Evolutionary conservation across 2,888 invertebrate species (phyloP).

Genomic region (Patella pellucida): DNA sequence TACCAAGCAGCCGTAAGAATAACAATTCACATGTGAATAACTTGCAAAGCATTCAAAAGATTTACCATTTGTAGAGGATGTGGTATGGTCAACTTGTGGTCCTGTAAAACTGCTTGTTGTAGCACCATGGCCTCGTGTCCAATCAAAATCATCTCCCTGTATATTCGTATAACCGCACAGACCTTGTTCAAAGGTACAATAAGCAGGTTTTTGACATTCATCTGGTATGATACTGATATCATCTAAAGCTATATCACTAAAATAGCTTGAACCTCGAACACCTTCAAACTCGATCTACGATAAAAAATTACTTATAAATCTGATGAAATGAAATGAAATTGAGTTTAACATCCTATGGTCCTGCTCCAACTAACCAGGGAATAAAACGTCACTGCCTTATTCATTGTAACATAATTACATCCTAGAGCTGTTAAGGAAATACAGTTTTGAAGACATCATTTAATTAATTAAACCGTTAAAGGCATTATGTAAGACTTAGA

Average conservation of each 20-base stretch:
- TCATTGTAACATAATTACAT: too few relatives aligned
- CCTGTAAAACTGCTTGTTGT: constrained; percentile 49
- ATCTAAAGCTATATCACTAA: constrained; percentile 63
- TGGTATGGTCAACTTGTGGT: constrained; percentile 56
- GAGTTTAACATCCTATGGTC: too few relatives aligned
- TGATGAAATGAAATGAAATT: too few relatives aligned
- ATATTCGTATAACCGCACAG: constrained; percentile 56
- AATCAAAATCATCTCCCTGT: constrained; percentile 54
- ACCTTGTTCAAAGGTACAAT: constrained; percentile 59
- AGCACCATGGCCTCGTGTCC: constrained; percentile 49
- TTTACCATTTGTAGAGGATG: constrained; percentile 44
- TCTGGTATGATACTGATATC: constrained; percentile 54
- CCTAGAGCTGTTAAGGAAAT: too few relatives aligned
- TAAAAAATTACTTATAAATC: not conserved
- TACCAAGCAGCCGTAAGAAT: too few relatives aligned
- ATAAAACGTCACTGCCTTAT: not conserved
- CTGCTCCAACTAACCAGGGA: too few relatives aligned
- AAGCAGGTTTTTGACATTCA: constrained; percentile 48
- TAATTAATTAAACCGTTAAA: too few relatives aligned
- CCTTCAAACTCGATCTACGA: constrained; percentile 57
- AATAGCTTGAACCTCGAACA: constrained; percentile 39
- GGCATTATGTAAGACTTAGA: too few relatives aligned
- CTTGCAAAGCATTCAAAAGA: too few relatives aligned
- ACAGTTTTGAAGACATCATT: too few relatives aligned
- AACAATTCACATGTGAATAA: too few relatives aligned